These are phyloP conservation scores for Perognathus longimembris DNA, from an alignment of 2,113 vertebrate species.

Conservation along the genomic window DNA sequence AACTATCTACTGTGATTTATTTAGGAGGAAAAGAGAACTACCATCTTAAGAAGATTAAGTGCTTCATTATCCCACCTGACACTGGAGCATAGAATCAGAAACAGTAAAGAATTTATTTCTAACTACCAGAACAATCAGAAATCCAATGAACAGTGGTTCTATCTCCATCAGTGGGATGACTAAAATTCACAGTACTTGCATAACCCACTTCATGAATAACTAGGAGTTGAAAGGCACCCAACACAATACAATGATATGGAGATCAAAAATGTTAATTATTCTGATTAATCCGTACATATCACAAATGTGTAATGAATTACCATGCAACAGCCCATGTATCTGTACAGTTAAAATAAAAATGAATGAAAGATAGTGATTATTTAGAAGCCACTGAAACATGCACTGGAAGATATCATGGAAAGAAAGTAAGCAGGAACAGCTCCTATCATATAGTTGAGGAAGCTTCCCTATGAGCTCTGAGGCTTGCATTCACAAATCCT, in stretches of 20 bases:
- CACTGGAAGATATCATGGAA: too few species aligned
- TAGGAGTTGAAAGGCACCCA: not conserved
- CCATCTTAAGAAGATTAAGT: not conserved
- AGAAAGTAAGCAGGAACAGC: too few species aligned
- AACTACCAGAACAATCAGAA: too few species aligned
- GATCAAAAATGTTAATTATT: not conserved
- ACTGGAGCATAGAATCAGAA: not conserved
- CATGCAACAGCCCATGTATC: too few species aligned
- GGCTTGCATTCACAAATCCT: not conserved
- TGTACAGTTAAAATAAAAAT: not conserved
- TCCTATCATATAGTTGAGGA: too few species aligned
- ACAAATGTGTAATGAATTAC: not conserved
- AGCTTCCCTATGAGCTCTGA: not conserved
- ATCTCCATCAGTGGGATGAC: not conserved
- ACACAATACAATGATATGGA: not conserved
- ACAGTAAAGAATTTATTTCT: not conserved
- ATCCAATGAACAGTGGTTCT: too few species aligned
- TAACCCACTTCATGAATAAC: not conserved
- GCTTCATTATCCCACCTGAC: too few species aligned
- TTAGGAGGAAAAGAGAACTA: too few species aligned
- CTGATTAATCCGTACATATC: not conserved
- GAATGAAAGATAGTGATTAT: not conserved
- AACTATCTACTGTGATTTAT: not conserved
- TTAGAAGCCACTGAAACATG: too few species aligned
- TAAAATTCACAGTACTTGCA: not conserved